phyloP scores from a whole-genome alignment of 2,888 invertebrate genomes.

The Andrena bicolor region DNA sequence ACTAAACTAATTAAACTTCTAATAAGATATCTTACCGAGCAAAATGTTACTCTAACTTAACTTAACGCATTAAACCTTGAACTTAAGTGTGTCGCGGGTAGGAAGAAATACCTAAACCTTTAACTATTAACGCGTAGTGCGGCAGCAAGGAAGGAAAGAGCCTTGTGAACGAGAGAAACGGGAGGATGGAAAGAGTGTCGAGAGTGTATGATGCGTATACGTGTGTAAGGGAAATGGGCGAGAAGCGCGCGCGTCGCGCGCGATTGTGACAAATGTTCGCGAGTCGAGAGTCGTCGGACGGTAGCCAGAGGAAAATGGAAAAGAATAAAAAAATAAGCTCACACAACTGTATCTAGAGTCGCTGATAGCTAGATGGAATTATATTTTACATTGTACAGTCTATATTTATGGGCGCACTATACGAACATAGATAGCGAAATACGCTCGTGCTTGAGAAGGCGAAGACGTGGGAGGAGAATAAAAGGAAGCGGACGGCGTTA shows the following conservation, averaged over 20 bases:
- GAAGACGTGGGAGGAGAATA: background rate
- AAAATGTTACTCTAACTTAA: slow-evolving; percentile 69
- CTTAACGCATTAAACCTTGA: slow-evolving; percentile 61
- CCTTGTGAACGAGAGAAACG: background rate
- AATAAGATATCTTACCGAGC: slow-evolving; percentile 79
- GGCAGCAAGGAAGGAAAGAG: slow-evolving; percentile 4
- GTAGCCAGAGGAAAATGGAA: slow-evolving; percentile 28
- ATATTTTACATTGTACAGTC: slow-evolving; percentile 85
- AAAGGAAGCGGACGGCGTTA: slow-evolving; percentile 8
- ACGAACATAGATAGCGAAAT: slow-evolving; percentile 71
- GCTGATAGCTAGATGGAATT: slow-evolving; percentile 83
- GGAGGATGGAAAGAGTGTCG: background rate
- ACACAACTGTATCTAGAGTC: slow-evolving; percentile 78
- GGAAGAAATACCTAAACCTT: slow-evolving; percentile 21
- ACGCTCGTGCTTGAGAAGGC: slow-evolving; percentile 61
- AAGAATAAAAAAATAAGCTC: slow-evolving; percentile 65
- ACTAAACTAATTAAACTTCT: slow-evolving; percentile 81
- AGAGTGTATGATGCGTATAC: background rate
- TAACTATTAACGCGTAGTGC: slow-evolving; percentile 50
- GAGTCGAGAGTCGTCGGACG: slow-evolving; percentile 38
- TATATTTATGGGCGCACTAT: slow-evolving; percentile 75
- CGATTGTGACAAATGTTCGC: slow-evolving; percentile 1
- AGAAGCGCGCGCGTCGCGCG: background rate
- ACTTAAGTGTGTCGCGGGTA: slow-evolving; percentile 62
- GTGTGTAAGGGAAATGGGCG: background rate